Evolutionary conservation across 1,140 invertebrate genomes (phyloP).

Genomic region (Pachypeltis micranthus): DNA sequence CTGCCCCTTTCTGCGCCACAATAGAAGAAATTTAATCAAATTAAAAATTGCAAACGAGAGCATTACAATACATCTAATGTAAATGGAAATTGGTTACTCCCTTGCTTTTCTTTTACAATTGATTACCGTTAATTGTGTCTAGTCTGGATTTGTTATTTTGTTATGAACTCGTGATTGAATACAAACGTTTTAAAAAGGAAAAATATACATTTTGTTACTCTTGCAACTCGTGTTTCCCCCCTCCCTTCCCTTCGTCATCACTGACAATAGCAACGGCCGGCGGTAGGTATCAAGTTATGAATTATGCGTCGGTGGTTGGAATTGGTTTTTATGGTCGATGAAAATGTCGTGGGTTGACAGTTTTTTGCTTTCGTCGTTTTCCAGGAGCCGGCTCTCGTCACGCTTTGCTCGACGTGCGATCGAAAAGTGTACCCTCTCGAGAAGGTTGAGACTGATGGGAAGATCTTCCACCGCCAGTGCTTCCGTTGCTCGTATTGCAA

Average conservation of each 20-base stretch:
- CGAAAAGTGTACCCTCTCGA: constrained; percentile 69
- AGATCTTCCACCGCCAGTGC: constrained; percentile 63
- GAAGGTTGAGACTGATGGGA: constrained; percentile 62
- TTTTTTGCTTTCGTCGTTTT: constrained; percentile 12
- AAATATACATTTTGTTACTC: constrained; percentile 20
- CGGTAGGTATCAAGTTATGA: neutral
- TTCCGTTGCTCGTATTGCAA: constrained; percentile 70
- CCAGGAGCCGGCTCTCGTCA: constrained; percentile 35
- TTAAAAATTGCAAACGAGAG: too few species aligned
- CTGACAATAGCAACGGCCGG: neutral
- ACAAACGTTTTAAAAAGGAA: neutral
- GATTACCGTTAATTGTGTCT: too few species aligned
- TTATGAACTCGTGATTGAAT: constrained; percentile 19
- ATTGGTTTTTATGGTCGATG: neutral
- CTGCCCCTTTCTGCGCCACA: too few species aligned
- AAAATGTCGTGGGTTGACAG: neutral
- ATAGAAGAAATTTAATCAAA: too few species aligned
- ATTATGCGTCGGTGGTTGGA: neutral
- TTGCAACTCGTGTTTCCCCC: neutral
- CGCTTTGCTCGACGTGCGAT: constrained; percentile 52
- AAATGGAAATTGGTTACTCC: too few species aligned
- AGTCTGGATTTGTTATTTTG: constrained; percentile 19
- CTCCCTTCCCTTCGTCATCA: neutral
- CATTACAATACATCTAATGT: too few species aligned
- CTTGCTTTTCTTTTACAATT: too few species aligned